Conservation (phyloP, 2,888 invertebrate genomes). For the Kuschelorhynchus macadamiae region DNA sequence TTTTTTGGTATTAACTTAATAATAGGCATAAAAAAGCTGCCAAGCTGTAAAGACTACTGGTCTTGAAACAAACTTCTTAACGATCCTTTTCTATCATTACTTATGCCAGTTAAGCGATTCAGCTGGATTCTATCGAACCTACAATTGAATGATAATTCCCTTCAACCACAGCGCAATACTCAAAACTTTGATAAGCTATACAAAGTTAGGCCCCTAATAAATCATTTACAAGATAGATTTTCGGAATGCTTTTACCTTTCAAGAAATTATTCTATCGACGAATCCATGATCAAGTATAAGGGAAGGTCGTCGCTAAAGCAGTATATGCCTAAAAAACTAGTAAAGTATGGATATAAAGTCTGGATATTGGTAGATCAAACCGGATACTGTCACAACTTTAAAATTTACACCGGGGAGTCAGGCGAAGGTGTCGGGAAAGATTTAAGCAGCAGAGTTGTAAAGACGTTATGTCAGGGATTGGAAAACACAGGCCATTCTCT, state of each 20-base stretch:
- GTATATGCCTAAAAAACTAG: slow-evolving; percentile 59
- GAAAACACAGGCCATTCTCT: slow-evolving; percentile 14
- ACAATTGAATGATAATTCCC: no score
- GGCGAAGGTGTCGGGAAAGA: slow-evolving; percentile 3
- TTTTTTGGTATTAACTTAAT: slow-evolving; percentile 4
- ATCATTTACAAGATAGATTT: background rate
- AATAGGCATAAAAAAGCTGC: no score
- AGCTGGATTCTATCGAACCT: no score
- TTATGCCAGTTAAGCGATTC: no score
- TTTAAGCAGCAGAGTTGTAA: slow-evolving; percentile 14
- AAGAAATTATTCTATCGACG: slow-evolving; percentile 4
- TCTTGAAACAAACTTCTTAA: no score
- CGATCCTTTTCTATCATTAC: no score
- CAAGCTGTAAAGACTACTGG: no score
- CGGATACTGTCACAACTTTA: slow-evolving; percentile 16
- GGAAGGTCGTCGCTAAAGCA: slow-evolving; percentile 53
- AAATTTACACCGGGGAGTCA: slow-evolving; percentile 20
- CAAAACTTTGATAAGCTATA: slow-evolving; percentile 1
- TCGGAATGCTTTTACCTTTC: background rate
- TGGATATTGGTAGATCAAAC: slow-evolving; percentile 43
- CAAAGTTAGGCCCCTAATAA: slow-evolving; percentile 1
- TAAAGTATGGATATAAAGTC: slow-evolving; percentile 59
- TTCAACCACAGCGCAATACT: no score
- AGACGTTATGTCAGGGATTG: background rate
- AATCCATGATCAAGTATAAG: slow-evolving; percentile 39